Percentiles rank a stretch among this genome's conserved stretches.
Evolutionary conservation across 2,797 vertebrate genomes (phyloP).

Genomic region (Garrulus glandarius): DNA sequence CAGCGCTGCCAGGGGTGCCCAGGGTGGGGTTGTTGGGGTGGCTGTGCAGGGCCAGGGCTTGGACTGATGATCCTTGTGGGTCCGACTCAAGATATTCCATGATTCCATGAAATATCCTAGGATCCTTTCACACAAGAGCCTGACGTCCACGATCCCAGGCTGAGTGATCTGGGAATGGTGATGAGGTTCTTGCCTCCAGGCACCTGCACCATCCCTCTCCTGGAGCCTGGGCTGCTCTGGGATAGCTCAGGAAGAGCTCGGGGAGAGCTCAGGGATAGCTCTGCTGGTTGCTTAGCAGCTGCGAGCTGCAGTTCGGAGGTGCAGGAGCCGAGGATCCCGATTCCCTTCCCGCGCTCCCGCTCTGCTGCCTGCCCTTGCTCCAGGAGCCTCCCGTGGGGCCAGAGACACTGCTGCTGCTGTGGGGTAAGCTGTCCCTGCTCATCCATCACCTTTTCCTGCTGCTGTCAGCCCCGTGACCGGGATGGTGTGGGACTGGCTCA

Average conservation of each 20-base stretch:
- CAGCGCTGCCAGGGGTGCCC: rapidly evolving
- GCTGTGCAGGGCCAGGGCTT: rapidly evolving
- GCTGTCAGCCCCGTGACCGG: not conserved
- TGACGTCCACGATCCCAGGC: rapidly evolving
- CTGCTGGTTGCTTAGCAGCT: constrained; percentile 48
- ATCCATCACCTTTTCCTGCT: not conserved
- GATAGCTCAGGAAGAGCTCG: not conserved
- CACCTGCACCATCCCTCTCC: not conserved
- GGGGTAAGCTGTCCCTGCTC: constrained; percentile 23
- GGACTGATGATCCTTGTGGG: not conserved
- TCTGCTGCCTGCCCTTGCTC: not conserved
- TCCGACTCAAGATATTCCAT: not conserved
- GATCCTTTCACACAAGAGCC: not conserved
- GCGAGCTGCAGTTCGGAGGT: not conserved
- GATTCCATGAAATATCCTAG: not conserved
- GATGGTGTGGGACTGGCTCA: rapidly evolving
- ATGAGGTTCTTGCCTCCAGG: not conserved
- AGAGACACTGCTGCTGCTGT: rapidly evolving
- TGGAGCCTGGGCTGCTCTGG: not conserved
- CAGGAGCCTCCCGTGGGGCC: not conserved
- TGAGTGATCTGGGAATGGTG: not conserved
- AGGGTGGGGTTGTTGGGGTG: rapidly evolving
- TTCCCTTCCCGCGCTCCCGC: rapidly evolving
- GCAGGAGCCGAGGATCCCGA: not conserved
- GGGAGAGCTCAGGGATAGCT: not conserved